Evolutionary conservation across 2,113 vertebrate species (phyloP), one percentile per base, ranked within the genome.

Genomic region (Polypterus bichir): DNA sequence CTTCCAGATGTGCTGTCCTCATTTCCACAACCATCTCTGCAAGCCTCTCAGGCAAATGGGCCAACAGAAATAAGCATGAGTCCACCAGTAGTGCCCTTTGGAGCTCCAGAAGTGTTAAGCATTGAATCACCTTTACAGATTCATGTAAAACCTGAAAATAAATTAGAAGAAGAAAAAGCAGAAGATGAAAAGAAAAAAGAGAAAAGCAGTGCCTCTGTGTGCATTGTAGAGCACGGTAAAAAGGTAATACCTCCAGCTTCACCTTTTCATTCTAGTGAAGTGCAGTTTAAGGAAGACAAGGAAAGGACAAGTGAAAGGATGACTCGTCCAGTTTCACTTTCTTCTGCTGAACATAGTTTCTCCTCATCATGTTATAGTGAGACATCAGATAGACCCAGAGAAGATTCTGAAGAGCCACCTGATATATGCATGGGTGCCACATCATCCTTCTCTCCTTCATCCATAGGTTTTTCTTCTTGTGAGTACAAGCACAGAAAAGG

Each of bases 401-500:
- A 83, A 5, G 82, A 77, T 66, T 71, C 66, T 5, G 80, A 88
- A 62, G 72, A 81, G 47, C 56, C 79, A 58, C 87, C 89, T 54
- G 89, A 91, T 44, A 51, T 60, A 5, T 73, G 64, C 44, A 65
- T 75, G 59, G 84, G 77, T 62, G 77, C 80, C 57, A 68, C 82
- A 64, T 83, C 76, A 48, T 77, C 77, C 4, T 82, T 79, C 57
- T 66, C 72, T 44, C 78, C 80, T 10, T 77, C 71, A 60, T 76
- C 69, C 70, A 75, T 70, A 54, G 89, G 78, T 76, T 84, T 85
- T 62, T 86, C 88, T 4, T 79, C 88, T 2, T 81, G 76, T 3
- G 88, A 92, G 64, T 81, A 82, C 70, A 82, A 82, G 65, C 89
- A 87, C 52, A 80, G 81, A 48, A 89, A 89, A 73, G 88, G 88